Evolutionary conservation across 2,113 vertebrate species (phyloP), one percentile per base, ranked within the genome.

Genomic region (Malaclemys terrapin): DNA sequence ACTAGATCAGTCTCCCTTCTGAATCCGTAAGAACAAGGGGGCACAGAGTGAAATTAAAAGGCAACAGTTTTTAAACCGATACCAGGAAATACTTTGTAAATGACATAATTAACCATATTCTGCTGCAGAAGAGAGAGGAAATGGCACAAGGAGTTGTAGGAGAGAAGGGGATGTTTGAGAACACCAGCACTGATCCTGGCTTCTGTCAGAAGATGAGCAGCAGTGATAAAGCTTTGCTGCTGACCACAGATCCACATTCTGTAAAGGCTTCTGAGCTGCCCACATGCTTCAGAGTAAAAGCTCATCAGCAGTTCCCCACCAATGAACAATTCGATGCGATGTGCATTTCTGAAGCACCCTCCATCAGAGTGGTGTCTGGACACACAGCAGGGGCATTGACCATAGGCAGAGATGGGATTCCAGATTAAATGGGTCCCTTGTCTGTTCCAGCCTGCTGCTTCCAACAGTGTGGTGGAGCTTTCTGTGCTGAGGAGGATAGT

Each of bases 381-480:
- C 25, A 6, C 25, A 29, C 27, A 29, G 25, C 53, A 7, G 49
- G 8, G 27, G 31, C 35, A 20, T 69, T 69, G 35, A n/a, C 57
- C 7, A 1, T n/a, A 20, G 72, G 17, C 5, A 1, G 45, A 72
- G 62, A 29, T 13, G 38, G 47, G 5, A 24, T 62, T 86, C 42
- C 86, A 31, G 10, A 29, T 35, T 24, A n/a, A 83, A 20, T 29
- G 25, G 53, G 10, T 22, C 0, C 3, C 9, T 42, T 84, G n/a
- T 24, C 25, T 35, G 50, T 25, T 49, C 54, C 49, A 72, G 62
- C 19, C 4, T 35, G 79, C 35, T 59, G 14, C 49, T 90, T 76
- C 49, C 57, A 0, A 6, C 0, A 1, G 3, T 42, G 17, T 53
- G 0, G 3, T 25, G 27, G 69, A 24, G 9, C 11, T 45, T 50